These are phyloP conservation scores for Papilio protenor DNA, from an alignment of 2,888 invertebrate species.

Conservation along the genomic window DNA sequence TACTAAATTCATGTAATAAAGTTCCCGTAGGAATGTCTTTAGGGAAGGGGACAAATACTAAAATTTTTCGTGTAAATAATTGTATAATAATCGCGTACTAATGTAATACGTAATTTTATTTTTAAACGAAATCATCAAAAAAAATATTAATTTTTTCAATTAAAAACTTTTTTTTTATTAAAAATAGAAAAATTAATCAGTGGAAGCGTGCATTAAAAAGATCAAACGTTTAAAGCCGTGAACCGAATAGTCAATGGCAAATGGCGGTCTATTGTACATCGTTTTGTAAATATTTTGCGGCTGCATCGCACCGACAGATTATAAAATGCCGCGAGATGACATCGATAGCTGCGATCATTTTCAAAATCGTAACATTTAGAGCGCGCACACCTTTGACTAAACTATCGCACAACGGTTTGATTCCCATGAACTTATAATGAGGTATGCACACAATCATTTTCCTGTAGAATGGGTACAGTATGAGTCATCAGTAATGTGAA, in stretches of 20 bases:
- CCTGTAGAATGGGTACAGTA: no score
- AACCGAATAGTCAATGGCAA: conserved; percentile 53
- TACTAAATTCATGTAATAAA: background rate
- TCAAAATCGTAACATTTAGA: conserved; percentile 46
- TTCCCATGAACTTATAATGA: background rate
- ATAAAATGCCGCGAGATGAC: conserved; percentile 56
- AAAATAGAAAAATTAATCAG: conserved; percentile 42
- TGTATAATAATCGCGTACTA: no score
- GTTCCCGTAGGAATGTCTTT: background rate
- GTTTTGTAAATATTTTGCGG: conserved; percentile 79
- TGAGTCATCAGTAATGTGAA: no score
- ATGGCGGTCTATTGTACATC: conserved; percentile 57
- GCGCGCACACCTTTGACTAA: background rate
- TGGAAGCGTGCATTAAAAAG: conserved; percentile 59
- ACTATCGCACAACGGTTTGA: no score
- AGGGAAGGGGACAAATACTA: no score
- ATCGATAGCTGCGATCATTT: conserved; percentile 63
- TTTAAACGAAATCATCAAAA: no score
- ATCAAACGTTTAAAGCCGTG: conserved; percentile 66
- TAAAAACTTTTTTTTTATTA: no score
- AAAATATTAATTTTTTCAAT: no score
- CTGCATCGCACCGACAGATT: conserved; percentile 57
- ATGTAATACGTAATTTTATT: no score
- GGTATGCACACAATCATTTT: no score
- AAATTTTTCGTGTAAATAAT: no score